Conservation (phyloP, 2,888 invertebrate genomes). For the Stenotaenia linearis region DNA sequence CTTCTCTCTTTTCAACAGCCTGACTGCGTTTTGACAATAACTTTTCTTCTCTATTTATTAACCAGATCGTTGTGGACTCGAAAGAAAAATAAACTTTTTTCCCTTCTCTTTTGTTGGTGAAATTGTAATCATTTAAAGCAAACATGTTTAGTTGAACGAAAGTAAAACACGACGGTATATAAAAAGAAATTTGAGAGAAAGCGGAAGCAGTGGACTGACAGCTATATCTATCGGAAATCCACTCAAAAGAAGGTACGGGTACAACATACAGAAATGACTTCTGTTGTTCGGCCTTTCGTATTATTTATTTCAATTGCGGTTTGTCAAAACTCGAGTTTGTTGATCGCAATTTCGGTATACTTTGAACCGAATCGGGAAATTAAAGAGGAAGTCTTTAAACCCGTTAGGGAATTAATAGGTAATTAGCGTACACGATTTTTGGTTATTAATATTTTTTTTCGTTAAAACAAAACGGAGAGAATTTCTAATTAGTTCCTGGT, state of each 20-base stretch:
- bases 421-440: not conserved
- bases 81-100: too few relatives aligned
- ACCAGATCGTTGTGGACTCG: not conserved
- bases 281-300: not conserved
- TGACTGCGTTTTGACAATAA: slow-evolving; percentile 23
- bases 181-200: not conserved
- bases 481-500: slow-evolving; percentile 1
- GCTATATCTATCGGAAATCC: not conserved
- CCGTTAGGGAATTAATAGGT: not conserved
- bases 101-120: too few relatives aligned
- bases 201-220: not conserved
- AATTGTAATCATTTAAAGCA: too few relatives aligned
- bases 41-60: not conserved
- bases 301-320: not conserved
- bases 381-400: not conserved
- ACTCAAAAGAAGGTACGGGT: not conserved
- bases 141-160: not conserved
- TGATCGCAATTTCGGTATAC: not conserved
- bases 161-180: not conserved
- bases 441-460: not conserved
- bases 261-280: not conserved
- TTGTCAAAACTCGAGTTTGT: slow-evolving; percentile 5
- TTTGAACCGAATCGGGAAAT: not conserved
- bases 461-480: not conserved
- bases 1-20: slow-evolving; percentile 5